These are phyloP conservation scores for Gymnocheta viridis DNA, from an alignment of 2,888 invertebrate species.

Conservation along the genomic window DNA sequence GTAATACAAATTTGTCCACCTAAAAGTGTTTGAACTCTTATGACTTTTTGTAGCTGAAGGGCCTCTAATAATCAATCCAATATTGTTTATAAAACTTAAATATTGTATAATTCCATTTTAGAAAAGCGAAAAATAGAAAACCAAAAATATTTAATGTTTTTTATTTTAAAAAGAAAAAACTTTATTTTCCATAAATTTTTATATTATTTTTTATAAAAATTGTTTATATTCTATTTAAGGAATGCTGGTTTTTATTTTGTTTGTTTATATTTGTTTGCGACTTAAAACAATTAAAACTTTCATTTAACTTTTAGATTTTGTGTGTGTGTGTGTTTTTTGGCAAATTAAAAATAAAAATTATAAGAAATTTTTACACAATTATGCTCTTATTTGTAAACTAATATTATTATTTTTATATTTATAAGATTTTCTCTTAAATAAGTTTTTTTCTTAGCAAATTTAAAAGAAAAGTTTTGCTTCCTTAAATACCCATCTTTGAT, in stretches of 20 bases:
- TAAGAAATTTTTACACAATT: conserved; percentile 38
- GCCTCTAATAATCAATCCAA: too few relatives aligned
- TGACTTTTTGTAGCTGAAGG: too few relatives aligned
- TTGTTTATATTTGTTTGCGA: conserved; percentile 28
- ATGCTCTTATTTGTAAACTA: conserved; percentile 1
- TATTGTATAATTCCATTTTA: conserved; percentile 1
- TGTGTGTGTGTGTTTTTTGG: conserved; percentile 6
- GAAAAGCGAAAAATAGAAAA: conserved; percentile 46
- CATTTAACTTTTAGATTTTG: conserved; percentile 34
- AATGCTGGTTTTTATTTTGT: conserved; percentile 50
- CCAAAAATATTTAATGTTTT: conserved; percentile 38
- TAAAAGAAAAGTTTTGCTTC: conserved; percentile 72
- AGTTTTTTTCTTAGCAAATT: conserved; percentile 50
- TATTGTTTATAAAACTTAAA: too few relatives aligned
- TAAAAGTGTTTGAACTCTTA: too few relatives aligned
- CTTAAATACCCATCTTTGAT: conserved; percentile 64
- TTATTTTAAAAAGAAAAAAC: conserved; percentile 70
- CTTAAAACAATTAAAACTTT: conserved; percentile 74
- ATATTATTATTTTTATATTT: conserved; percentile 70
- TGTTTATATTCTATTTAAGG: conserved; percentile 24
- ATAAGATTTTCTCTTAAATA: conserved; percentile 62
- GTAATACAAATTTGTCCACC: too few relatives aligned
- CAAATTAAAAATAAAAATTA: conserved; percentile 44
- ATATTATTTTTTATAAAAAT: conserved; percentile 11
- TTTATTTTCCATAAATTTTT: conserved; percentile 67